Evolutionary conservation across 2,888 invertebrate genomes (phyloP), one percentile per base, ranked within the genome.

Genomic region (Schizaphis graminum): DNA sequence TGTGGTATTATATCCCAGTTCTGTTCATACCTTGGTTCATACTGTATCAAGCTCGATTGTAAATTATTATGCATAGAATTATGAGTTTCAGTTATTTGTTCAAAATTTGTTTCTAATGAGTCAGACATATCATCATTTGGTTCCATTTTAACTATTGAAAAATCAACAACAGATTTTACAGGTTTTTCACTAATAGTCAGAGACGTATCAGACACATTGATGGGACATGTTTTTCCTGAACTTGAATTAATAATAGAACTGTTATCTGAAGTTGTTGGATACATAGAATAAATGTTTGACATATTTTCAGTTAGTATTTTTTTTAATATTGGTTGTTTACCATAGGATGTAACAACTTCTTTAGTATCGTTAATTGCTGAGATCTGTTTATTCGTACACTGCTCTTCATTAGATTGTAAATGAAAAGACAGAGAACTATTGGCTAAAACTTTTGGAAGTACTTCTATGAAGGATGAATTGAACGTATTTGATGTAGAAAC

Each of bases 401-500:
- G 47, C 4, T 67, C 21, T n/a, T 7, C 8, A 41, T n/a, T 84
- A 41, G 35, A 0, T 10, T 49, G 35, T 47, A 7, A 91, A 1
- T 35, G 91, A 11, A 8, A 91, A 28, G 91, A 53, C 0, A 56
- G 16, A 84, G 84, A 84, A 84, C 47, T 53, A 84, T 91, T 84
- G 28, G 26, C 47, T 53, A 85, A 28, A 85, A 53, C 57, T 85
- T 91, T 91, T 44, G 91, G 77, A 41, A 91, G 41, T 84, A 44
- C 1, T 56, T 56, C 3, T 41, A 16, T n/a, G 1, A 91, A n/a
- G 56, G 44, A 77, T 44, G 91, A 57, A 0, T 26, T 26, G 84
- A 35, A 49, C 26, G 47, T 13, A 67, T 67, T 90, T 24, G 35
- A 4, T 28, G 11, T 35, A 77, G 49, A 35, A 84, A 7, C n/a